Evolutionary conservation across 1,140 invertebrate species (phyloP).

Genomic region (Tetraneura akinire): DNA sequence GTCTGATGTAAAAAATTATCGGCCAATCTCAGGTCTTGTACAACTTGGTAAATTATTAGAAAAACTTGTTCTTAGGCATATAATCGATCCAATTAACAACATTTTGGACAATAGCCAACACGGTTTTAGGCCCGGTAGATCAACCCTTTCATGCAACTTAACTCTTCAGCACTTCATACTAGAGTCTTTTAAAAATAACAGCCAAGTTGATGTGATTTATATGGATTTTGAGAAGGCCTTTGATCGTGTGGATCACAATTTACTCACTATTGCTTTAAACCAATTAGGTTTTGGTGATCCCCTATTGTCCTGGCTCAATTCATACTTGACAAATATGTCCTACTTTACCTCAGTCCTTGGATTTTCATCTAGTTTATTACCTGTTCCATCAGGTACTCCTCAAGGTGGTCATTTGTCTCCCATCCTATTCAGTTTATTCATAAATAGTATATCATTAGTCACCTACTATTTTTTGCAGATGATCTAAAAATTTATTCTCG

Average conservation of each 20-base stretch:
- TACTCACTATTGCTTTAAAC: too few relatives aligned
- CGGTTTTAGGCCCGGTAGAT: background rate
- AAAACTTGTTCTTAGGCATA: background rate
- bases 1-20: slow-evolving; percentile 37
- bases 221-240: background rate
- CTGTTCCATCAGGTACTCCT: background rate
- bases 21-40: slow-evolving; percentile 27
- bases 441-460: background rate
- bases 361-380: background rate
- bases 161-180: background rate
- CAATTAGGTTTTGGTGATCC: too few relatives aligned
- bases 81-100: background rate
- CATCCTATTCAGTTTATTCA: background rate
- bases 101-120: background rate
- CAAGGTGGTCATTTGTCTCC: background rate
- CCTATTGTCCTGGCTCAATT: too few relatives aligned
- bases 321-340: too few relatives aligned
- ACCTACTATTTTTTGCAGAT: background rate
- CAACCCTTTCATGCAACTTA: background rate
- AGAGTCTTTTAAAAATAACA: background rate
- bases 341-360: background rate
- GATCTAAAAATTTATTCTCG: background rate
- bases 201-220: background rate
- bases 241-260: too few relatives aligned
- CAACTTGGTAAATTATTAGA: slow-evolving; percentile 32